Base-by-base conservation (phyloP, 2,888 invertebrate species). In the Amphimallon solstitiale region DNA sequence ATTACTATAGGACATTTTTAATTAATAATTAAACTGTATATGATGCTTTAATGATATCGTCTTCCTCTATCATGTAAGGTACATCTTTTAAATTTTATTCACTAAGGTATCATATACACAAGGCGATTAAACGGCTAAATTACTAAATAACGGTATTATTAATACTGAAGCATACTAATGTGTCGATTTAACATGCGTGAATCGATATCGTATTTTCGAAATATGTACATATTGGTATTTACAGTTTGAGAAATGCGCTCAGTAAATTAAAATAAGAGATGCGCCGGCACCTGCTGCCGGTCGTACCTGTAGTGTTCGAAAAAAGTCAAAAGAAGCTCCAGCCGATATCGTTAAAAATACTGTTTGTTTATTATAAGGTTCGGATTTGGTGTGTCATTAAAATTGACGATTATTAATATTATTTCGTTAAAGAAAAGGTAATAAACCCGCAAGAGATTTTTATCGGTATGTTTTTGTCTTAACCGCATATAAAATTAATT, bases 351-450 rank as follows among this genome's bases (percentile, higher is more conserved):
- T 51, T 49, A 62, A 51, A n/a, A 63, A 51, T 29, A 38, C 51
- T 51, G 51, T 40, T 51, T 43, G 63, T 51, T 63, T 63, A 63
- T 63, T 63, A 51, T 43, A 40, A 43, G 43, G 12, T 59, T 43
- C 37, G 38, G 17, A 46, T 65, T 54, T 61, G 63, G 67, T 63
- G 65, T 67, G 48, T 67, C 46, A 63, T 60, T 59, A 61, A 46
- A 34, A 21, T 43, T 56, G 61, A 48, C 40, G 60, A 51, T 67
- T 64, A 46, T 63, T 63, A 63, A 49, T 63, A 63, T 49, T 63
- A 51, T 59, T 59, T 59, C 45, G 14, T 23, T 21, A 49, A 51
- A 63, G 29, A 29, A 61, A 61, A 61, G 38, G 46, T 48, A 63
- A 43, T 63, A 63, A 40, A 51, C 40, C 51, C 38, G 51, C 51